Percentiles rank a stretch among this genome's conserved stretches.
Conservation (phyloP, 92 coral and sea anemone species). For the Paragorgia papillata region DNA sequence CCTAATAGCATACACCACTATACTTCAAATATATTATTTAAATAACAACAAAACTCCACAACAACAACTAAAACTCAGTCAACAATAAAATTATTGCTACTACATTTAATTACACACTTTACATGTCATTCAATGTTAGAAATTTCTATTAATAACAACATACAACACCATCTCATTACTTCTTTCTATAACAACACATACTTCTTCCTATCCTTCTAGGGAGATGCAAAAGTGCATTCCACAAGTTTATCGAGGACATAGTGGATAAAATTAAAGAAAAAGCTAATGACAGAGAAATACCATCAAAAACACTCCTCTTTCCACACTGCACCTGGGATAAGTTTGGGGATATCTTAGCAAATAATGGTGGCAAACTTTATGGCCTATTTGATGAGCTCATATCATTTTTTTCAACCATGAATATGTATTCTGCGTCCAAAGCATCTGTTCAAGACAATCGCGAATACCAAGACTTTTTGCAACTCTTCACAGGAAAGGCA, state of each 20-base stretch:
- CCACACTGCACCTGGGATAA: constrained; percentile 74
- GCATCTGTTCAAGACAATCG: constrained; percentile 53
- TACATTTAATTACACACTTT: no score
- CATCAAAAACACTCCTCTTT: constrained; percentile 25
- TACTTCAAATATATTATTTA: no score
- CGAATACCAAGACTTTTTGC: constrained; percentile 61
- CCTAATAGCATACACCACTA: no score
- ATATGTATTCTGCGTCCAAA: constrained; percentile 58
- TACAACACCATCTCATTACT: no score
- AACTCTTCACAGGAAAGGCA: constrained; percentile 59
- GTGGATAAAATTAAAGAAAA: constrained; percentile 35
- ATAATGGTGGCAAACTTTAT: constrained; percentile 50
- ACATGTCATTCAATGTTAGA: no score
- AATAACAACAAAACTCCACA: no score
- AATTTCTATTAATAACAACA: no score
- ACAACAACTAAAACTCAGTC: no score
- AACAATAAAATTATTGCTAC: no score
- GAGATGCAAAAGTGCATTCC: constrained; percentile 60
- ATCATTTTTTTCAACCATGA: constrained; percentile 64
- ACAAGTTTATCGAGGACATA: constrained; percentile 37
- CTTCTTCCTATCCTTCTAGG: constrained; percentile 31
- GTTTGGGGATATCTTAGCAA: constrained; percentile 65
- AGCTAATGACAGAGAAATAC: background rate
- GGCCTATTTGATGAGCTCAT: constrained; percentile 66
- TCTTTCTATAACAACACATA: no score